These are phyloP conservation scores for Octopus bimaculoides DNA, from an alignment of 1,140 invertebrate genomes.

Conservation along the genomic window DNA sequence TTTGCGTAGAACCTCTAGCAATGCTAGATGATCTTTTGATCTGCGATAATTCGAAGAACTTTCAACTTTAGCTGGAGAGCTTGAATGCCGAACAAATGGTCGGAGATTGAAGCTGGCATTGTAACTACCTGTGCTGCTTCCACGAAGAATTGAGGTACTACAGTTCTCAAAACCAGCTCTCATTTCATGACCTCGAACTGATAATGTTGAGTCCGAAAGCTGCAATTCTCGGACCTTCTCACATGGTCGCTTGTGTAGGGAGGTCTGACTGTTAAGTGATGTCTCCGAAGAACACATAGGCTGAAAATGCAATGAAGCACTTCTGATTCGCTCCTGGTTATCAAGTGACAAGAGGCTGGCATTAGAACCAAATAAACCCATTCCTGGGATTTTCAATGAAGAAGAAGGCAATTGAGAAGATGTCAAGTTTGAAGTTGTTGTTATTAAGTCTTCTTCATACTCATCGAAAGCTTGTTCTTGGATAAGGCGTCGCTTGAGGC, in stretches of 20 bases:
- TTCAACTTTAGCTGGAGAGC: slow-evolving; percentile 14
- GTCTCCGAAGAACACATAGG: too few species aligned
- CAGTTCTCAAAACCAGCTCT: neutral
- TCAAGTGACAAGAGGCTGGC: too few species aligned
- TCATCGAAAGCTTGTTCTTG: slow-evolving; percentile 5
- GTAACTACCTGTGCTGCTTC: neutral
- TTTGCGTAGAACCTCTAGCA: slow-evolving; percentile 5
- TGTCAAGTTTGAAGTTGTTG: neutral
- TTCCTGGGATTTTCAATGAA: neutral
- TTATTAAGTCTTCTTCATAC: neutral
- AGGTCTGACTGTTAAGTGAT: neutral
- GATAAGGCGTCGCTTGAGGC: neutral
- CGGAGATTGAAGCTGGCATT: neutral
- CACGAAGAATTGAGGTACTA: neutral
- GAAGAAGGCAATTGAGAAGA: neutral
- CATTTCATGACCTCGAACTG: neutral
- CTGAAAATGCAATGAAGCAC: neutral
- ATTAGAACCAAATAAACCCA: neutral
- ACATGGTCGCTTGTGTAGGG: neutral
- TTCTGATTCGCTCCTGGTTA: neutral
- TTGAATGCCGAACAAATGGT: slow-evolving; percentile 5
- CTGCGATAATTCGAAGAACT: neutral
- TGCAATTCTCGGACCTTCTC: neutral
- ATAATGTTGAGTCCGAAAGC: neutral
- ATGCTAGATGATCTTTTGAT: slow-evolving; percentile 1